Evolutionary conservation across 2,888 invertebrate species (phyloP).

Genomic region (Ditula angustiorana): DNA sequence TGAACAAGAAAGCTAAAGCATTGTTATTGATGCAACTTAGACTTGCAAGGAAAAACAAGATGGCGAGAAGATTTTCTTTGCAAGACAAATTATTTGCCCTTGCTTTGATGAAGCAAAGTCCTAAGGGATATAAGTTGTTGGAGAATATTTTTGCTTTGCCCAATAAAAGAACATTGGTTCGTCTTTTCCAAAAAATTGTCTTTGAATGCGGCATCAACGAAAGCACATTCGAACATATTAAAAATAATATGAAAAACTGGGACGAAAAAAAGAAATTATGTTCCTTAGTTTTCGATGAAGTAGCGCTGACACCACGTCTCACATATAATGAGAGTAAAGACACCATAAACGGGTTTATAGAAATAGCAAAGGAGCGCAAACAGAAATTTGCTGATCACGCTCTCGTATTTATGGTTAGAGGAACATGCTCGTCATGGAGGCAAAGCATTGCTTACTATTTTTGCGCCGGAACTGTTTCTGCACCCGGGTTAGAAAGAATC

Average conservation of each 20-base stretch:
- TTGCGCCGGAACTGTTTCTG: constrained; percentile 5
- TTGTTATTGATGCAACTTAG: constrained; percentile 44
- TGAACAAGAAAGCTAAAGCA: constrained; percentile 29
- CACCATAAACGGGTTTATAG: constrained; percentile 5
- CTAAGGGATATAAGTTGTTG: constrained; percentile 37
- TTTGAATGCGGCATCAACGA: constrained; percentile 22
- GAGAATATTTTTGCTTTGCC: constrained; percentile 45
- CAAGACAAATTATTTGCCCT: constrained; percentile 39
- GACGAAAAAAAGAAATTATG: neutral
- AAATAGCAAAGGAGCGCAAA: no score
- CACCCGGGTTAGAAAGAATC: neutral
- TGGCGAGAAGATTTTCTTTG: constrained; percentile 34
- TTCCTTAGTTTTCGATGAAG: constrained; percentile 9
- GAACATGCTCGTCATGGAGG: neutral
- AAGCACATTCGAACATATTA: neutral
- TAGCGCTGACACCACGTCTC: neutral
- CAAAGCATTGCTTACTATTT: constrained; percentile 13
- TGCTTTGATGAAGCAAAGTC: constrained; percentile 37
- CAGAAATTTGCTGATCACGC: constrained; percentile 18
- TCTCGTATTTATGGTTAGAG: constrained; percentile 14
- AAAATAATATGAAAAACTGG: neutral
- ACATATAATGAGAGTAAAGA: constrained; percentile 5
- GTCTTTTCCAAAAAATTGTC: no score
- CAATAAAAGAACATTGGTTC: constrained; percentile 38
- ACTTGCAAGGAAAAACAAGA: constrained; percentile 24